Evolutionary conservation across 1,140 invertebrate species (phyloP), one percentile per base, ranked within the genome.

Genomic region (Ooceraea biroi): DNA sequence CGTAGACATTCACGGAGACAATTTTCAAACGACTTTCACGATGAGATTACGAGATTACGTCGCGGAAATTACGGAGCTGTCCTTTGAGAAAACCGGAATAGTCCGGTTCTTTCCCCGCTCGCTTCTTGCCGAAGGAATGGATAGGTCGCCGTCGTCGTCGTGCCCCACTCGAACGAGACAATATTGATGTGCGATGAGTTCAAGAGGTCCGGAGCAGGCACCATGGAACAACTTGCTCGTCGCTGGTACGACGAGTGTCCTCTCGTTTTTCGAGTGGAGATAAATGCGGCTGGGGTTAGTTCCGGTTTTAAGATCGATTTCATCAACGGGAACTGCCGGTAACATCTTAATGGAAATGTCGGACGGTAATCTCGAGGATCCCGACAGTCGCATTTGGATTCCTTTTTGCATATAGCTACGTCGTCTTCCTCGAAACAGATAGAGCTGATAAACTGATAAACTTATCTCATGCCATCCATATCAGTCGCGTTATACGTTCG

Each of bases 121-220:
- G 41, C 46, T 44, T 65, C 41, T 76, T 82, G 76, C 85, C 85
- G 88, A 69, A 73, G 58, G 61, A 85, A 85, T 73, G 73, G 68
- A 83, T 77, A 83, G 77, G 69, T 84, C 82, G 73, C 60, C 76
- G 73, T 30, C 85, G 76, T 36, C 36, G 7, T 7, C 36, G 36
- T 60, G 74, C 46, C 74, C 69, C 77, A 86, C 88, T 89, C 69
- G 88, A 89, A 83, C 84, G 86, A 86, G 82, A 84, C 85, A 88
- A 88, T 89, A 89, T 89, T 89, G 88, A 88, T 88, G 88, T 76
- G 88, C 78, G 87, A 89, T 84, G 87, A 88, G 87, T 89, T 88
- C 84, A 84, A 88, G 84, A 82, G 84, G 88, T 88, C 80, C 84
- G 65, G 82, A 82, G 86, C 83, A 88, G 77, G 86, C 83, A 85